Base-by-base conservation (phyloP, 1,140 invertebrate species). In the Leucophenga varia region DNA sequence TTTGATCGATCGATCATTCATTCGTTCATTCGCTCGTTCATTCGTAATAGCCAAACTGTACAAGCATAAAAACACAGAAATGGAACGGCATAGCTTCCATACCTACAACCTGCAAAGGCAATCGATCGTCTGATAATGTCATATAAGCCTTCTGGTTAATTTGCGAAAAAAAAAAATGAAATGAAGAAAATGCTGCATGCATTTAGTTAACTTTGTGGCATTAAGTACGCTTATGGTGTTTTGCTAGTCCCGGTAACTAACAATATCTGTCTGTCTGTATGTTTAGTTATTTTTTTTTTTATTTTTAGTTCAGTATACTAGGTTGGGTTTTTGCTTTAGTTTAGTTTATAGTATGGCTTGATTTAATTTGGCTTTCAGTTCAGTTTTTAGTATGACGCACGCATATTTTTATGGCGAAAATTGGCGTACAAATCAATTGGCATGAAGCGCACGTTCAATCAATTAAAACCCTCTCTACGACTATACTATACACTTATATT, bases 381-480 rank as follows among this genome's bases (percentile, higher is more conserved):
- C 6, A 12, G 12, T 6, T 12, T 7, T 12, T 28, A 28, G 25
- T 28, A 28, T 7, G 6, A 28, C 25, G 6, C 47, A 56, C 57
- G 40, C 31, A 51, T 30, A n/a, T 54, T 37, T 37, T 9, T 34
- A 34, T 34, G 35, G 35, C 35, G 14, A 17, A 19, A 37, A 37
- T 19, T 37, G 35, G 35, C 35, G 16, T 13, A 14, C 13, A 34
- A 34, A 43, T 37, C 53, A 50, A 61, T 53, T 64, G 50, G 50
- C 42, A 64, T 64, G 57, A 59, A 60, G 55, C 47, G 39, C 61
- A 64, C 61, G 61, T 64, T 64, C 61, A 47, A 64, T 64, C 61
- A 64, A 64, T 64, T 64, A 64, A 63, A 64, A 52, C 61, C 61
- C 54, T 64, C 54, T 64, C 50, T 53, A 10, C 22, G 22, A 25